Evolutionary conservation across 2,888 invertebrate genomes (phyloP), one percentile per base, ranked within the genome.

Genomic region (Caenorhabditis plicata): DNA sequence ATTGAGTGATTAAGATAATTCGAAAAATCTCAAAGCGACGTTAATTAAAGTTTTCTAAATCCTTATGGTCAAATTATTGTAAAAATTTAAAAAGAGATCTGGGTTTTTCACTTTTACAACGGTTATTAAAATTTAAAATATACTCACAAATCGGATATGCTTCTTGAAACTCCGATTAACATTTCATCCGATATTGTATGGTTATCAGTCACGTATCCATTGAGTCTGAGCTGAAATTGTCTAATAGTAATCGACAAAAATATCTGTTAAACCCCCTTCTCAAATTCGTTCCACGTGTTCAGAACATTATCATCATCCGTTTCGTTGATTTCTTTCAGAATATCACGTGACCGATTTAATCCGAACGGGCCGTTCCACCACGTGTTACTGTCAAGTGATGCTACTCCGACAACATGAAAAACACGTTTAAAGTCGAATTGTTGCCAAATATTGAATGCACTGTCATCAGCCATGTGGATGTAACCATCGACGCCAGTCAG

Each of bases 361-460:
- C 50, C 17, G 17, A 4, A 4, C 4, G 3, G 9, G 23, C 5
- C 3, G 4, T 23, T 4, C 43, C 43, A 50, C 43, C 43, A 42
- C 20, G 32, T 5, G 4, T 4, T 23, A 11, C 3, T 2, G 20
- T 40, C 41, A 3, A n/a, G 3, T 11, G 8, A 46, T n/a, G n/a
- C 13, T 9, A 46, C 27, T 2, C 38, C 46, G 7, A 11, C 15
- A 2, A 44, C 4, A 27, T 46, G 45, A 35, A 40, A 41, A 35
- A 52, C 48, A 35, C 43, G 42, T 25, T 26, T 29, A 15, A 29
- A 52, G 40, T 58, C 55, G 15, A 62, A 45, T 27, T 27, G 26
- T 26, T 55, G 54, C 62, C 62, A 62, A 32, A 62, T 50, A 17
- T 62, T 62, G 45, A 48, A 62, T 15, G 46, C 22, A 0, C 45